phyloP scores from a whole-genome alignment of 2,113 vertebrate species.

The Sturnira hondurensis region DNA sequence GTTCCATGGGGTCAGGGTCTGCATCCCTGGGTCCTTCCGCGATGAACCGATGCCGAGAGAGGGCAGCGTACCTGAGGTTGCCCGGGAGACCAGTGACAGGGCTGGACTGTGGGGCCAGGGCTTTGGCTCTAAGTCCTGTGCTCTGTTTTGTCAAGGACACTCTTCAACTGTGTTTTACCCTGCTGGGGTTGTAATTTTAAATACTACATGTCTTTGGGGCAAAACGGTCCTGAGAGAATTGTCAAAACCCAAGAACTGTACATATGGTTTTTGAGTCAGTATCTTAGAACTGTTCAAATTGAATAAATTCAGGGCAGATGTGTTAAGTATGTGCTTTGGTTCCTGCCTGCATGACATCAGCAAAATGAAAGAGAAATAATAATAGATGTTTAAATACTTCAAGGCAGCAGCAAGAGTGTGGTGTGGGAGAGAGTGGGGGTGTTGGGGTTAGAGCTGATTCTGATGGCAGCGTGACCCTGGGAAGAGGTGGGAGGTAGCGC shows the following conservation, averaged over 20 bases:
- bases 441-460: not conserved
- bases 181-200: not conserved
- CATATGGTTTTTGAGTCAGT: not conserved
- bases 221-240: not conserved
- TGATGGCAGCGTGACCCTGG: not conserved
- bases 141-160: not conserved
- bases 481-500: not conserved
- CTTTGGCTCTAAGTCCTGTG: not conserved
- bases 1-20: not conserved
- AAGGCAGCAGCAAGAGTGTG: not conserved
- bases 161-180: not conserved
- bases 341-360: not conserved
- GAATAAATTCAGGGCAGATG: not conserved
- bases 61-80: too few relatives aligned
- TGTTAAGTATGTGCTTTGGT: not conserved
- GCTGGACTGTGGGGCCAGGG: not conserved
- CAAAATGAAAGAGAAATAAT: not conserved
- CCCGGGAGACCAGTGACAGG: not conserved
- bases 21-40: not conserved
- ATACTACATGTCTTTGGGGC: not conserved
- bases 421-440: not conserved
- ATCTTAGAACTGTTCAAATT: not conserved
- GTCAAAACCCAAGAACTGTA: not conserved
- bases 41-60: not conserved
- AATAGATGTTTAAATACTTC: not conserved